phyloP scores from a whole-genome alignment of 2,888 invertebrate genomes.

The Adelognathus sp. region DNA sequence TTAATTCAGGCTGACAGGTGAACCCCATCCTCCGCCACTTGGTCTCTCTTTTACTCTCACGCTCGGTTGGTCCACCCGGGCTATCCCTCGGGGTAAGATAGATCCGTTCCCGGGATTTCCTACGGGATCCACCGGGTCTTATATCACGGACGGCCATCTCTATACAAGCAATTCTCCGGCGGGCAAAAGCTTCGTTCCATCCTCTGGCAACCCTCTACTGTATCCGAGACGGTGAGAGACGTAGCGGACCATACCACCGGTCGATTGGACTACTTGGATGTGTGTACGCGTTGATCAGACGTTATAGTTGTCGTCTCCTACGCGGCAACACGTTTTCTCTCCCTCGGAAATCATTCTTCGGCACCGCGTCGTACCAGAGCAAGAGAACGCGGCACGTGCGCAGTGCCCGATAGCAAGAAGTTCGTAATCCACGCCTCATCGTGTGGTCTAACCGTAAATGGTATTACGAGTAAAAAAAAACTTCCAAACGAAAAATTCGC shows the following conservation, averaged over 20 bases:
- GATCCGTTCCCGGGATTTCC: constrained; percentile 81
- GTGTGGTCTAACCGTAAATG: constrained; percentile 30
- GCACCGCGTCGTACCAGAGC: constrained; percentile 18
- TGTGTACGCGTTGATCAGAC: constrained; percentile 62
- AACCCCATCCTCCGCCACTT: constrained; percentile 71
- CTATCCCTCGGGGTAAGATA: constrained; percentile 81
- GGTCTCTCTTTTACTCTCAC: constrained; percentile 58
- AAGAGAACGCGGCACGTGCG: constrained; percentile 48
- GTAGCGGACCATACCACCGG: constrained; percentile 44
- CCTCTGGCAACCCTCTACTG: constrained; percentile 44
- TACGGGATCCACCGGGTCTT: constrained; percentile 80
- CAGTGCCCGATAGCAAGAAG: constrained; percentile 25
- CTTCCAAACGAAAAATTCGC: constrained; percentile 31
- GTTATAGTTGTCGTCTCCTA: constrained; percentile 54
- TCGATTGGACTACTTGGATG: constrained; percentile 50
- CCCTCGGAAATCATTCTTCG: constrained; percentile 28
- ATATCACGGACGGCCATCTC: constrained; percentile 80
- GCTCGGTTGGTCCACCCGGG: constrained; percentile 62
- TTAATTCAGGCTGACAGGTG: constrained; percentile 85
- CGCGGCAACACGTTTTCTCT: constrained; percentile 41
- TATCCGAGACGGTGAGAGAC: constrained; percentile 34
- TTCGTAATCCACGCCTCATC: constrained; percentile 39
- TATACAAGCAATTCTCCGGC: constrained; percentile 75
- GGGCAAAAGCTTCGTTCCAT: constrained; percentile 34
- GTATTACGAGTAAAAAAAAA: constrained; percentile 8